Percentiles rank a stretch among this genome's conserved stretches.
phyloP scores from a whole-genome alignment of 2,888 invertebrate genomes.

The Magallana nippona region DNA sequence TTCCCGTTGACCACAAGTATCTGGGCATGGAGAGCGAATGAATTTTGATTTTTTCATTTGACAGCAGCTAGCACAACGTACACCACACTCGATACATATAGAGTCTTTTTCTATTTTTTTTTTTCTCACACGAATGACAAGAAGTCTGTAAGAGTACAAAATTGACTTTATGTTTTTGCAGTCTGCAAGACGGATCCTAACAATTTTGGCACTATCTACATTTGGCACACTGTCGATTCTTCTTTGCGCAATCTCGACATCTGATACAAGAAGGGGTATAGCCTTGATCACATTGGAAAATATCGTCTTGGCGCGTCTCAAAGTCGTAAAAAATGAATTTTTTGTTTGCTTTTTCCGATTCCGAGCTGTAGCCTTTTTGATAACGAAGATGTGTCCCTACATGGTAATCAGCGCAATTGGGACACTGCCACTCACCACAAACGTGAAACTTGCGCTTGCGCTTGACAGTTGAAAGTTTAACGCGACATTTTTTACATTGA shows the following conservation, averaged over 20 bases:
- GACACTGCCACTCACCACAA: conserved; percentile 32
- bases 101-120: conserved; percentile 32
- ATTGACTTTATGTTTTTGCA: conserved; percentile 34
- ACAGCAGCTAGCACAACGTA: conserved; percentile 36
- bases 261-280: conserved; percentile 21
- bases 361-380: conserved; percentile 5
- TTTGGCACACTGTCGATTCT: not conserved
- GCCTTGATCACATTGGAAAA: conserved; percentile 9
- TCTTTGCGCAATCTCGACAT: conserved; percentile 28
- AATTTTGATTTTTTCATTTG: not conserved
- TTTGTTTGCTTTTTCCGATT: conserved; percentile 16
- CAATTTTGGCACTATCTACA: conserved; percentile 24
- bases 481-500: conserved; percentile 36
- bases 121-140: conserved; percentile 14
- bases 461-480: not conserved
- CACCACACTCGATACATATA: conserved; percentile 43
- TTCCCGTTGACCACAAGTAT: conserved; percentile 53
- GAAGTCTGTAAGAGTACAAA: conserved; percentile 38
- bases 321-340: conserved; percentile 38
- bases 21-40: conserved; percentile 19
- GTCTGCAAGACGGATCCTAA: conserved; percentile 4
- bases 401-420: conserved; percentile 11
- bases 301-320: conserved; percentile 25
- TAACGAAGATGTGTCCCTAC: conserved; percentile 28
- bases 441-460: not conserved